Evolutionary conservation across 53 echinoderm and acorn worm genomes (phyloP), one percentile per base, ranked within the genome.

Genomic region (Holothuria leucospilota): DNA sequence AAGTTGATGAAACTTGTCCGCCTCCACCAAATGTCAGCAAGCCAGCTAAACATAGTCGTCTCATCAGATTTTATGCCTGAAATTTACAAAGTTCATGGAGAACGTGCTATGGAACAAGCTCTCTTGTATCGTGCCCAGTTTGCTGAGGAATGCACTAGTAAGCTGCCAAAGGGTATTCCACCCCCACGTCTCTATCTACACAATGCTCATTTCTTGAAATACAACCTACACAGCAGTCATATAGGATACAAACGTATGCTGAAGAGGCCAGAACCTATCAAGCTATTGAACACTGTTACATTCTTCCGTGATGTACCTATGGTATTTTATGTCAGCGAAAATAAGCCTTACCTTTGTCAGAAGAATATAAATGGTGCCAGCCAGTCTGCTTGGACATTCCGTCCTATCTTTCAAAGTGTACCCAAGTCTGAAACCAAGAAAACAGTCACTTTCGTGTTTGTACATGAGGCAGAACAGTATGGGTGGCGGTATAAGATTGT

Each of bases 61-160:
- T 64, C 84, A 13, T 83, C 84, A 25, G 68, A 83, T 23, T 66
- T 66, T 24, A 83, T 83, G 84, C 23, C 66, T 2, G 84, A 64
- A 7, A 83, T 83, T 66, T 52, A 51, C 41, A 83, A 40, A 67
- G 84, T 67, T n/a, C 84, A 83, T 27, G 80, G 80, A 20, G 62
- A 80, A 15, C 46, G 68, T 41, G 51, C 68, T 20, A 49, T 83
- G 84, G 84, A 83, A 68, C 41, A 83, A 18, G 84, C 84, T 21
- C 68, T 83, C 51, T 29, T 66, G 20, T 83, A 83, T 23, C 63
- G 84, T 13, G 84, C 84, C 21, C 84, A 83, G 84, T 83, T 83
- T 83, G 84, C 84, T 39, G 84, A 83, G 29, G 84, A 83, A 53
- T 83, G 84, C 25, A 83, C 84, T 41, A 67, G 84, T 42, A 83